These are phyloP conservation scores for Hofmannophila pseudospretella DNA, from an alignment of 2,888 invertebrate species.

Conservation along the genomic window DNA sequence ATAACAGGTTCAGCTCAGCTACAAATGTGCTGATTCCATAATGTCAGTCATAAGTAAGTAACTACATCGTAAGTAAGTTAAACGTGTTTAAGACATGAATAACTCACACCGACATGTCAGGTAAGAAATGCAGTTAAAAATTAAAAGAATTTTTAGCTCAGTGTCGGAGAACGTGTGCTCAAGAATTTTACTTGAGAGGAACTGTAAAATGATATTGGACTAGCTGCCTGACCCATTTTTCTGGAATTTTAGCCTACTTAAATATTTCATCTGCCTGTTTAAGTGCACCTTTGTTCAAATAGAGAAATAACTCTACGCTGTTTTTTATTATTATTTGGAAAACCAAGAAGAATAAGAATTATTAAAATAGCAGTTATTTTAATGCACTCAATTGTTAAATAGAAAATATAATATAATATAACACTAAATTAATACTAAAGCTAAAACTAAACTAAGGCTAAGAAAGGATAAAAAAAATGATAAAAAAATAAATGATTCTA, in stretches of 20 bases:
- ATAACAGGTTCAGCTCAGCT: slow-evolving; percentile 36
- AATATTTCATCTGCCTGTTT: too few relatives aligned
- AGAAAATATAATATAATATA: too few relatives aligned
- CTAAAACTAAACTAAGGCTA: too few relatives aligned
- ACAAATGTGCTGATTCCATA: slow-evolving; percentile 55
- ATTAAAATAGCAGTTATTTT: too few relatives aligned
- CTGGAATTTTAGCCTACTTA: neutral
- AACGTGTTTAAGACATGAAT: slow-evolving; percentile 45
- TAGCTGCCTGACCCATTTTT: slow-evolving; percentile 2
- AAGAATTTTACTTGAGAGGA: slow-evolving; percentile 1
- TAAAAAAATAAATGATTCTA: too few relatives aligned
- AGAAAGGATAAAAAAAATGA: too few relatives aligned
- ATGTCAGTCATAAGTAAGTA: slow-evolving; percentile 47
- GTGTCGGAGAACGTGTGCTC: slow-evolving; percentile 1
- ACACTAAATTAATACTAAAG: too few relatives aligned
- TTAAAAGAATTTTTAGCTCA: slow-evolving; percentile 12
- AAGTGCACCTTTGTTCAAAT: too few relatives aligned
- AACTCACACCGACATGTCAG: slow-evolving; percentile 26
- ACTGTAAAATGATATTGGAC: slow-evolving; percentile 1
- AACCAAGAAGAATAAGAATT: too few relatives aligned
- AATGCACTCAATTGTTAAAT: too few relatives aligned
- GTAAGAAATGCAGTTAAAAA: slow-evolving; percentile 22
- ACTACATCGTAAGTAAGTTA: slow-evolving; percentile 45
- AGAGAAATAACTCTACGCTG: too few relatives aligned
- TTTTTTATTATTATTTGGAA: too few relatives aligned